Conservation (phyloP, 2,113 vertebrate species). For the Paramisgurnus dabryanus region DNA sequence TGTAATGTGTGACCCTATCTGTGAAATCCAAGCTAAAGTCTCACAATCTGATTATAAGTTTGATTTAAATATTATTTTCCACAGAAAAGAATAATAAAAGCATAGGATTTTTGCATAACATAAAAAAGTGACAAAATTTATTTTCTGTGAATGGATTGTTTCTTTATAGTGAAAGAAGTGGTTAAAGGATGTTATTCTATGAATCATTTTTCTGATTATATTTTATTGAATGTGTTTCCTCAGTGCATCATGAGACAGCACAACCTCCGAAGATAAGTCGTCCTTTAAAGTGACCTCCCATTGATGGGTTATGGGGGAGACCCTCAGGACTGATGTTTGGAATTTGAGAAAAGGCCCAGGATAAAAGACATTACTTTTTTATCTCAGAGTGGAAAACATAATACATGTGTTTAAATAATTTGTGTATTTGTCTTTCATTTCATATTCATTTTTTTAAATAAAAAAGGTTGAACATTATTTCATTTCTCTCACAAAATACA, state of each 20-base stretch:
- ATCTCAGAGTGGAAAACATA: neutral
- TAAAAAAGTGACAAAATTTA: too few species aligned
- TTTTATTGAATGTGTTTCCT: neutral
- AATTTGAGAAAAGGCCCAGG: neutral
- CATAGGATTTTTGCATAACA: too few species aligned
- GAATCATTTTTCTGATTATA: neutral
- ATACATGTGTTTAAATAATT: neutral
- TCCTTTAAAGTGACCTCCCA: conserved; percentile 65
- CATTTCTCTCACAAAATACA: too few species aligned
- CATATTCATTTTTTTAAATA: too few species aligned
- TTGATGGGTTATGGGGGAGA: neutral
- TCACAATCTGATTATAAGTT: too few species aligned
- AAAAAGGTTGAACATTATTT: too few species aligned
- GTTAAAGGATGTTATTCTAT: neutral
- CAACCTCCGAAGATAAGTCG: conserved; percentile 62
- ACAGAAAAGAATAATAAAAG: too few species aligned
- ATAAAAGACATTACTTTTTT: neutral
- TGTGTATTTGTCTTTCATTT: too few species aligned
- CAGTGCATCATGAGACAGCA: conserved; percentile 64
- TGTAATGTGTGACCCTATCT: neutral
- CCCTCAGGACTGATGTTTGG: neutral
- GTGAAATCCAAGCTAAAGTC: too few species aligned
- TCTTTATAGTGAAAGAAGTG: neutral
- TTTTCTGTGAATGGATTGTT: neutral
- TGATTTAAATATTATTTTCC: too few species aligned